These are phyloP conservation scores for Hycleus phaleratus DNA, from an alignment of 1,140 invertebrate species.

Conservation along the genomic window DNA sequence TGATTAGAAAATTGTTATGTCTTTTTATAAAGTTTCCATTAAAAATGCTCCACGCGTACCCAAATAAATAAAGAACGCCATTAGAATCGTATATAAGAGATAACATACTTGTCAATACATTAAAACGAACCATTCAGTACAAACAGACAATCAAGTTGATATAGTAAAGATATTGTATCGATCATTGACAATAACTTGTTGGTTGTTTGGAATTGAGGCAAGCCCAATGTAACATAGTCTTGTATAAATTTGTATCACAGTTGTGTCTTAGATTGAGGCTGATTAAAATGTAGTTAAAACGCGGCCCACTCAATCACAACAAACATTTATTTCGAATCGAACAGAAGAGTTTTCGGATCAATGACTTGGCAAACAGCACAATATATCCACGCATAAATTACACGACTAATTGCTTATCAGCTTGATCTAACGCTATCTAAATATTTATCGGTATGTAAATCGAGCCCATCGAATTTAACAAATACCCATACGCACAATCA, in stretches of 20 bases:
- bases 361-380: constrained; percentile 26
- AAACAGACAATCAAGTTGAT: constrained; percentile 15
- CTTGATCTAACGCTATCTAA: constrained; percentile 20
- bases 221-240: constrained; percentile 34
- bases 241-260: constrained; percentile 39
- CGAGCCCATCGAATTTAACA: too few species aligned
- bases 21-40: constrained; percentile 27
- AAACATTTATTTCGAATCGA: constrained; percentile 32
- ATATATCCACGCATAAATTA: constrained; percentile 27
- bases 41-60: constrained; percentile 32
- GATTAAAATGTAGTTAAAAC: constrained; percentile 37
- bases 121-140: constrained; percentile 34
- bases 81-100: constrained; percentile 36
- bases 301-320: constrained; percentile 33
- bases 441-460: too few species aligned
- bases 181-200: constrained; percentile 14
- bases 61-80: constrained; percentile 35
- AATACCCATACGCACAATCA: too few species aligned
- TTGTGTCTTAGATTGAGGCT: constrained; percentile 35
- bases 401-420: constrained; percentile 23
- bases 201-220: constrained; percentile 29
- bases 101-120: constrained; percentile 39
- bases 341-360: constrained; percentile 19
- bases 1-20: constrained; percentile 26
- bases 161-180: neutral